Evolutionary conservation across 2,113 vertebrate species (phyloP).

Genomic region (Rhipidura dahli): DNA sequence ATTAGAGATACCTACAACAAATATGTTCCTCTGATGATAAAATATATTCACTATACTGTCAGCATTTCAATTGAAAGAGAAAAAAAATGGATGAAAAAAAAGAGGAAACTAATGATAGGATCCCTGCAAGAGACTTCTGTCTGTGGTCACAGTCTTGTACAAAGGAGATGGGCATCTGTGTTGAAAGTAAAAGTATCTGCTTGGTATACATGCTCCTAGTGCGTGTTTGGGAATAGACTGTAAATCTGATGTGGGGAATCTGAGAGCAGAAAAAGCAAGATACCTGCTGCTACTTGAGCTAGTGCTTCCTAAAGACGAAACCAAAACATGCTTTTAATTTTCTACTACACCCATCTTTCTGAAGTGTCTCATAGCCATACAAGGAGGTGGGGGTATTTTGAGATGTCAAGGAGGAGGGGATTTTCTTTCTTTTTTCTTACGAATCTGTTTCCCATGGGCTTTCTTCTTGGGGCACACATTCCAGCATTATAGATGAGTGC

Average conservation of each 20-base stretch:
- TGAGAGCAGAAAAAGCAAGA: neutral
- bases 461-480: neutral
- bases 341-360: neutral
- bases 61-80: neutral
- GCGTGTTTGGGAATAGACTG: neutral
- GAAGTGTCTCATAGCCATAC: neutral
- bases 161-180: neutral
- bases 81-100: neutral
- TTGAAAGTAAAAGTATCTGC: constrained; percentile 9
- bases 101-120: neutral
- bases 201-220: neutral
- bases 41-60: neutral
- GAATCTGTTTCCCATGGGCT: neutral
- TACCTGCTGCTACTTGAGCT: constrained; percentile 36
- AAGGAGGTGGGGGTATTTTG: neutral
- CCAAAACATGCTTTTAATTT: neutral
- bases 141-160: neutral
- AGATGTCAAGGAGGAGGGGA: neutral
- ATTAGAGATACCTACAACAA: neutral
- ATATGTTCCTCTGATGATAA: neutral
- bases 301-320: neutral
- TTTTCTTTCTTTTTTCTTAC: neutral
- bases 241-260: constrained; percentile 2
- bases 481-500: neutral
- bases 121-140: neutral